Base-by-base conservation (phyloP, 1,140 invertebrate genomes). In the Phthorimaea operculella region DNA sequence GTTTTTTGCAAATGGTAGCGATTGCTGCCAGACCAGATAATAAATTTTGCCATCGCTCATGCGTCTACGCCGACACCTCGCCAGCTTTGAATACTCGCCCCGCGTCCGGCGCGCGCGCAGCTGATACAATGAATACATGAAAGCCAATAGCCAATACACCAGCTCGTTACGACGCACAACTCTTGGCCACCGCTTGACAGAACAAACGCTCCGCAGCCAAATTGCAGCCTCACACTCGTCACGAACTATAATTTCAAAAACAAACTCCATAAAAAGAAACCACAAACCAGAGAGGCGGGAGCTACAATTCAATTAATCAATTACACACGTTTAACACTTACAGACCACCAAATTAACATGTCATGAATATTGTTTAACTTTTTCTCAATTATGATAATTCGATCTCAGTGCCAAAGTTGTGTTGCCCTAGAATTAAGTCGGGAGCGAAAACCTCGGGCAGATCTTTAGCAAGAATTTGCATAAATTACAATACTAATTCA, bases 331-430 rank as follows among this genome's bases (percentile, higher is more conserved):
- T 77, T 72, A 77, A 68, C 76, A 75, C 75, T 74, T 70, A 70
- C 66, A 70, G 64, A 75, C 74, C 58, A 55, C 66, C 66, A 73
- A 78, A 81, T 81, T 79, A 81, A 78, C 76, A 81, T 81, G 72
- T 77, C 78, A 79, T 79, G 74, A 81, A 81, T 81, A 81, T 76
- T 79, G 77, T 76, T 79, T 72, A 70, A 73, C 67, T 79, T 77
- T 73, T 77, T 76, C 70, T 70, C 71, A 64, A 75, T 74, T 70
- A 73, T 74, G 72, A 67, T 66, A 74, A 72, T 74, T 62, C 62
- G 55, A 63, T 58, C 63, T 55, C 55, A 64, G 57, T 66, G 66
- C 62, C 52, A 51, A 54, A 64, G 63, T 64, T 59, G 52, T 59
- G 57, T 68, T 66, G 66, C 76, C 68, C 76, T 76, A 74, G 70